Conservation (phyloP, 2,797 vertebrate genomes). For the Garrulus glandarius region DNA sequence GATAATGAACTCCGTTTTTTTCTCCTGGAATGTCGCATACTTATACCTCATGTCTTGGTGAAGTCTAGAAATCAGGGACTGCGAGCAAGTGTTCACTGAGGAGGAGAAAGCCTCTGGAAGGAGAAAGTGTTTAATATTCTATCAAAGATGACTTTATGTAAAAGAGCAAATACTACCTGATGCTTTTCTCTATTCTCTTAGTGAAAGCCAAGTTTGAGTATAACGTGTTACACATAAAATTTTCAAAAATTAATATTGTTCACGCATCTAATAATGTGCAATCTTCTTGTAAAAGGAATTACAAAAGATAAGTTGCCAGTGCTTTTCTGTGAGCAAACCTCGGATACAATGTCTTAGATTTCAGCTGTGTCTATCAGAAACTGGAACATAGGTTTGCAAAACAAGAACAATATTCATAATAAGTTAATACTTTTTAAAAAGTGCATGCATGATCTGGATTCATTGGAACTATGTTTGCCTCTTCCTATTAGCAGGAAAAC, state of each 20-base stretch:
- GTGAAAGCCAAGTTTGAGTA: neutral
- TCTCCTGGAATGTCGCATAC: neutral
- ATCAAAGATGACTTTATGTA: neutral
- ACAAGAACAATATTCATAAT: neutral
- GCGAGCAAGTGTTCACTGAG: neutral
- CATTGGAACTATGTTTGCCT: neutral
- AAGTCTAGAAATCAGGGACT: neutral
- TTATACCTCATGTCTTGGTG: neutral
- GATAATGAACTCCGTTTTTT: neutral
- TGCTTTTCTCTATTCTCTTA: neutral
- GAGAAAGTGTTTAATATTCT: neutral
- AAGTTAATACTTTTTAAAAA: neutral
- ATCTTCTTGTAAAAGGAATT: neutral
- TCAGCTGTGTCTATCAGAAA: neutral
- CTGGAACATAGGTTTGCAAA: neutral
- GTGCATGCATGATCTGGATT: rapidly evolving
- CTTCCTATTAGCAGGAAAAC: neutral
- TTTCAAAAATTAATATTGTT: neutral
- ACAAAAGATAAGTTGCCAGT: neutral
- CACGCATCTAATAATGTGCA: neutral
- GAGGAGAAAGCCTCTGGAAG: neutral
- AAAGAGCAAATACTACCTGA: neutral
- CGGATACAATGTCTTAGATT: neutral
- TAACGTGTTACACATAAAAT: neutral
- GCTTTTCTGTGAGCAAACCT: neutral